phyloP scores from a whole-genome alignment of 2,888 invertebrate genomes.

The Abscondita cerata region DNA sequence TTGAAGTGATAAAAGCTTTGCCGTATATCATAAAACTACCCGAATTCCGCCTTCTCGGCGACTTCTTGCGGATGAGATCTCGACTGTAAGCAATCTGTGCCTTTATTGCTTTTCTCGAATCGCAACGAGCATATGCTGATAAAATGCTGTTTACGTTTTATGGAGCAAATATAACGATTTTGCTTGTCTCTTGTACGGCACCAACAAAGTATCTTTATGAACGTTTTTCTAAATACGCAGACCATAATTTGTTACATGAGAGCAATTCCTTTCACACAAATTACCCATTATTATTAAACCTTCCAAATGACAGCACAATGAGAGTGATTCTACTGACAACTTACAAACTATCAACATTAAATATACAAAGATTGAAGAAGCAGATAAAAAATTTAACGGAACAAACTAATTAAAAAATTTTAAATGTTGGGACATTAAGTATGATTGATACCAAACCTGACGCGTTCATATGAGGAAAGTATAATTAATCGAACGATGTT shows the following conservation, averaged over 20 bases:
- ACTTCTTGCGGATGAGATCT: slow-evolving; percentile 45
- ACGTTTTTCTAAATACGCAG: no score
- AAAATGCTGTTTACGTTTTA: slow-evolving; percentile 50
- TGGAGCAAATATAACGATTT: slow-evolving; percentile 50
- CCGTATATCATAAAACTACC: slow-evolving; percentile 43
- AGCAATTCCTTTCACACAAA: background rate
- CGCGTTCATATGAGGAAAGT: background rate
- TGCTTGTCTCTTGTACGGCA: slow-evolving; percentile 38
- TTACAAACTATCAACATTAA: background rate
- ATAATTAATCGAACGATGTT: slow-evolving; percentile 1
- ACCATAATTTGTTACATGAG: no score
- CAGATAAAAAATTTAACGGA: slow-evolving; percentile 5
- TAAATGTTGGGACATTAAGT: background rate
- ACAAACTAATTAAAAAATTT: slow-evolving; percentile 8
- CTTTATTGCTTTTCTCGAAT: slow-evolving; percentile 43
- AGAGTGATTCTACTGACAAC: background rate
- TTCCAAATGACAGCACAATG: background rate
- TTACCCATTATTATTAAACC: slow-evolving; percentile 5
- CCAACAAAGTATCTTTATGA: no score
- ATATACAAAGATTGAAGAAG: background rate
- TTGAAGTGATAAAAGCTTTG: slow-evolving; percentile 43
- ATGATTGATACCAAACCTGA: slow-evolving; percentile 2
- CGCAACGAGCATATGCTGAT: slow-evolving; percentile 51
- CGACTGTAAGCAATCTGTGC: slow-evolving; percentile 47
- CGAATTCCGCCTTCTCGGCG: slow-evolving; percentile 44